These are phyloP conservation scores for Cryptomyrus ogoouensis DNA, from an alignment of 2,113 vertebrate genomes.

Conservation along the genomic window DNA sequence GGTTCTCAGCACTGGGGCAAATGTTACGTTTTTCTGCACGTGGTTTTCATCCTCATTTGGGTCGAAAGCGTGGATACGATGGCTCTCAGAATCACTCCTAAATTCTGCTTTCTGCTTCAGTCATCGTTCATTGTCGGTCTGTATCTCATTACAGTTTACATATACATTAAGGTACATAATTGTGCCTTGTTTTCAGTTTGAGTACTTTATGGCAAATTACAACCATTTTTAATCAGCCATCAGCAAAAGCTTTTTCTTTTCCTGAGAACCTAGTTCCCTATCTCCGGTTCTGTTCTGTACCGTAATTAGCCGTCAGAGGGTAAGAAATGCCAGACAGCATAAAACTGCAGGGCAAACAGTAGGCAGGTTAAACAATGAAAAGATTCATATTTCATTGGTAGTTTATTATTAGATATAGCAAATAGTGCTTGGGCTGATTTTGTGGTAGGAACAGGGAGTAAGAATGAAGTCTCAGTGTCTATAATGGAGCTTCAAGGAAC, in stretches of 20 bases:
- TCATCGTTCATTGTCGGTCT: not conserved
- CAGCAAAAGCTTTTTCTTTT: not conserved
- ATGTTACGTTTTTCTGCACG: not conserved
- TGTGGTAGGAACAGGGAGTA: not conserved
- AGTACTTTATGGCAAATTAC: not conserved
- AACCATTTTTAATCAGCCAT: not conserved
- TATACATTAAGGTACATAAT: not conserved
- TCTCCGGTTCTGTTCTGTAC: not conserved
- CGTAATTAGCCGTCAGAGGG: not conserved
- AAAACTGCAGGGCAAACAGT: not conserved
- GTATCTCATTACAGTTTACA: not conserved
- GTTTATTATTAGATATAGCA: not conserved
- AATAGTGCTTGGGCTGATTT: not conserved
- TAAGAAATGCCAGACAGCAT: not conserved
- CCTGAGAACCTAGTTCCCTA: conserved; percentile 2
- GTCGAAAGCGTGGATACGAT: not conserved
- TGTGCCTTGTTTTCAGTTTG: not conserved
- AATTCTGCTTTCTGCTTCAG: not conserved
- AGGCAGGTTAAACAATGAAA: not conserved
- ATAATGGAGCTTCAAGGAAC: not conserved
- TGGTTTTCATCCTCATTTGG: not conserved
- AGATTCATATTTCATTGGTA: not conserved
- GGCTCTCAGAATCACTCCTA: not conserved
- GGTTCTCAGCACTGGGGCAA: not conserved
- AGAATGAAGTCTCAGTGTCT: too few relatives aligned